These are phyloP conservation scores for Epizoanthus ramosus DNA, from an alignment of 92 coral and sea anemone genomes.

Conservation along the genomic window DNA sequence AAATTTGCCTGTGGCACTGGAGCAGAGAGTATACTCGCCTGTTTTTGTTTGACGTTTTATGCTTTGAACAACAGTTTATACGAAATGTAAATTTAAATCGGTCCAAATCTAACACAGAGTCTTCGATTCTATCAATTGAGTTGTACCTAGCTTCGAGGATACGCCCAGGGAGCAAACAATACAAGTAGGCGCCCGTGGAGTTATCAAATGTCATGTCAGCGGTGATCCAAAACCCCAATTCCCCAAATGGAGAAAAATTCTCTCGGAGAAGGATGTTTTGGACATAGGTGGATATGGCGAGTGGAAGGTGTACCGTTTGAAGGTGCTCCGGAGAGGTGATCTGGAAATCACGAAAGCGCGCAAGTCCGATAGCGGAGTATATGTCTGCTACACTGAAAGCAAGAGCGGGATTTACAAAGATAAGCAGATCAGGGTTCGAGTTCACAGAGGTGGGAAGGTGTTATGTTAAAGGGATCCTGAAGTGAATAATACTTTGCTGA, in stretches of 20 bases:
- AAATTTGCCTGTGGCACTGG: too few species aligned
- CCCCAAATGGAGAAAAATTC: conserved; percentile 20
- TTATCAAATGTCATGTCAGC: conserved; percentile 26
- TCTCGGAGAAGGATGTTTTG: not conserved
- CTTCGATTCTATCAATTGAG: not conserved
- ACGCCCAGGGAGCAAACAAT: not conserved
- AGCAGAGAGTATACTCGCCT: too few species aligned
- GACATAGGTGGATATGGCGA: conserved; percentile 3
- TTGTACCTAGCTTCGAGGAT: not conserved
- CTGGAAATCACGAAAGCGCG: conserved; percentile 15
- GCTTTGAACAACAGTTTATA: not conserved
- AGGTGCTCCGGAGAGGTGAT: conserved; percentile 9
- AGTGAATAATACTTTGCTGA: too few species aligned
- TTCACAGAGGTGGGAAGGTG: conserved; percentile 17
- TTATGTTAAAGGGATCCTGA: not conserved
- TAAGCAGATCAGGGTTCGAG: not conserved
- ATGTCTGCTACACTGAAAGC: conserved; percentile 20
- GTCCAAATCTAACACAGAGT: not conserved
- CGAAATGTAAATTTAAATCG: not conserved
- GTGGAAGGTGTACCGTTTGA: not conserved
- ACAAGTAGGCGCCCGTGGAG: conserved; percentile 2
- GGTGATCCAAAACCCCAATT: not conserved
- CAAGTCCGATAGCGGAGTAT: conserved; percentile 24
- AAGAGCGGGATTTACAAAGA: not conserved
- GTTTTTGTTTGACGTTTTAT: not conserved